Evolutionary conservation across 2,797 vertebrate genomes (phyloP).

Genomic region (Paedocypris micromegethes): DNA sequence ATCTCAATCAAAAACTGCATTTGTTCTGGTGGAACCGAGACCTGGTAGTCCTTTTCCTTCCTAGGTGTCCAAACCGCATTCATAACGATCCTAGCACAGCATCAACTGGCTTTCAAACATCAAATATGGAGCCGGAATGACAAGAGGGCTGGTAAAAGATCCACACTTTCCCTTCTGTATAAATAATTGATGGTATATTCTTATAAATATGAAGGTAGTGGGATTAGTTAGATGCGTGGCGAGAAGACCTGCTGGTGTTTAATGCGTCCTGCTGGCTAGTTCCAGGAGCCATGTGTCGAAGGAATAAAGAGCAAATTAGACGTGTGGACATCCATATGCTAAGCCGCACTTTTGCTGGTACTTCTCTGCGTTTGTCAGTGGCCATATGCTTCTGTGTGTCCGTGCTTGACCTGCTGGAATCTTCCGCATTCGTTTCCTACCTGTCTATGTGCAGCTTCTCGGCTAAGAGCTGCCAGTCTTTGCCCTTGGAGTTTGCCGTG

Average conservation of each 20-base stretch:
- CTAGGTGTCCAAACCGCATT: too few relatives aligned
- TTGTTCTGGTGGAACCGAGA: too few relatives aligned
- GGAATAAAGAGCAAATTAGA: constrained; percentile 25
- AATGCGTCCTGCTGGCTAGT: constrained; percentile 8
- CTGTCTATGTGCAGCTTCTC: constrained; percentile 88
- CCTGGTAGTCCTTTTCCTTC: too few relatives aligned
- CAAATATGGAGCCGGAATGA: too few relatives aligned
- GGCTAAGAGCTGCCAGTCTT: constrained; percentile 96
- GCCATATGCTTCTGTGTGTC: constrained; percentile 7
- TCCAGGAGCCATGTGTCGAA: constrained; percentile 15
- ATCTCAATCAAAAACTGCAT: too few relatives aligned
- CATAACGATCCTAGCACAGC: too few relatives aligned
- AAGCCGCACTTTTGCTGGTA: constrained; percentile 2
- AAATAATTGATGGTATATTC: too few relatives aligned
- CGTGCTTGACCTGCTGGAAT: not conserved
- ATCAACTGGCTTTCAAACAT: too few relatives aligned
- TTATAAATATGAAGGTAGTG: not conserved
- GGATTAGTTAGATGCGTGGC: not conserved
- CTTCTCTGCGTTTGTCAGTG: not conserved
- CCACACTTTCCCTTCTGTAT: too few relatives aligned
- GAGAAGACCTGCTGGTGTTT: constrained; percentile 19
- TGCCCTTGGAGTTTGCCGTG: constrained; percentile 86
- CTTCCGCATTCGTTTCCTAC: constrained; percentile 60
- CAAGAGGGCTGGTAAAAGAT: too few relatives aligned
- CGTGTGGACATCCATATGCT: constrained; percentile 16